Conservation (phyloP, 2,797 vertebrate genomes). For the Epinephelus awoara region DNA sequence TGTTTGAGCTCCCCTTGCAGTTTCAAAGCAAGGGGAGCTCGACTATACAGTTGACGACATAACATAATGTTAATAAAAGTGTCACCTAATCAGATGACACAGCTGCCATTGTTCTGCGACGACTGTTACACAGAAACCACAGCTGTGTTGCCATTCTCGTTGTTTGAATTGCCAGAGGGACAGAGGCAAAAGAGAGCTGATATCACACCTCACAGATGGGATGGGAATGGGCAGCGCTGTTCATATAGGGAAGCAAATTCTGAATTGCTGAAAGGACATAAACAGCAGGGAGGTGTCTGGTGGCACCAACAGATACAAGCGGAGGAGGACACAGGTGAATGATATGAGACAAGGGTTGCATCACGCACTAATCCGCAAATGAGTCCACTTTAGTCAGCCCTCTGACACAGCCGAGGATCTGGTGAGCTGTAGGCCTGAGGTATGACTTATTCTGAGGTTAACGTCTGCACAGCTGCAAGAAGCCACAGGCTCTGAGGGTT, state of each 20-base stretch:
- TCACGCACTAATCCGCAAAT: neutral
- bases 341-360: neutral
- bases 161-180: conserved; percentile 58
- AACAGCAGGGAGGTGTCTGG: conserved; percentile 18
- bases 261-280: conserved; percentile 30
- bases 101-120: conserved; percentile 62
- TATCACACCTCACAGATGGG: conserved; percentile 55
- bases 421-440: neutral
- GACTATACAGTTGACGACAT: neutral
- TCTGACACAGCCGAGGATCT: neutral
- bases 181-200: conserved; percentile 40
- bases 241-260: conserved; percentile 29
- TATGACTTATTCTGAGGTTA: conserved; percentile 7
- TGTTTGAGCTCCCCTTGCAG: conserved; percentile 25
- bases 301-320: neutral
- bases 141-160: conserved; percentile 66
- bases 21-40: conserved; percentile 8
- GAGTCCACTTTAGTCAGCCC: neutral
- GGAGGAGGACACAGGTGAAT: conserved; percentile 16
- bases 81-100: conserved; percentile 61
- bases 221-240: conserved; percentile 12
- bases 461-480: neutral
- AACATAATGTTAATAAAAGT: conserved; percentile 48
- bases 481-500: conserved; percentile 3
- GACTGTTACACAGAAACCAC: conserved; percentile 39